Evolutionary conservation across 53 echinoderm and acorn worm species (phyloP), one percentile per base, ranked within the genome.

Genomic region (Echinometra lucunter): DNA sequence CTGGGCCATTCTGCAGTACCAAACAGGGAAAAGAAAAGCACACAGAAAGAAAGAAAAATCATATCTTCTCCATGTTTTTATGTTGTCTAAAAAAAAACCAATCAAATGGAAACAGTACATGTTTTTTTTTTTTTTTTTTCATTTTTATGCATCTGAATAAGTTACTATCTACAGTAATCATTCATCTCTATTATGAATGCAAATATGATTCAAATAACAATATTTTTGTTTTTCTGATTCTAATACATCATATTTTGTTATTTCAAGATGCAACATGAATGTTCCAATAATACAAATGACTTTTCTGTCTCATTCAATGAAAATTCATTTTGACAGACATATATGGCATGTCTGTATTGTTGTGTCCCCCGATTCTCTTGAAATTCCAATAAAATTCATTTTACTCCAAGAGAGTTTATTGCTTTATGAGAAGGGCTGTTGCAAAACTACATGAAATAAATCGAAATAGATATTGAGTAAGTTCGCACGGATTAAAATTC

Each of bases 241-340:
- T 72, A 72, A 72, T 32, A 72, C 12, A 35, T 12, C 28, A 35
- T 72, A 42, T 78, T 78, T 34, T 19, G 42, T 21, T 78, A 78
- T 78, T 78, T 30, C 21, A 42, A 38, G 42, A 5, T 19, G 78
- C 38, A 78, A 78, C 42, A 78, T 78, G 78, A 78, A 8, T 21
- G 23, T 78, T 38, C 23, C 38, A 38, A 78, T 78, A 78, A 78
- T 38, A 23, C 38, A 78, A 42, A 42, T 6, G 18, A 40, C 78
- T 78, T 78, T 78, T 78, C 37, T 38, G 78, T 78, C 78, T 42
- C 42, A 21, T 78, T 19, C 35, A 78, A 78, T 78, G 19, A 78
- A 4, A 78, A 40, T 78, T 78, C 6, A 78, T 78, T 78, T 40
- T 19, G 42, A 19, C 19, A 18, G 78, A 78, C 21, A 78, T 19